Evolutionary conservation across 2,888 invertebrate genomes (phyloP).

Genomic region (Leptothorax acervorum): DNA sequence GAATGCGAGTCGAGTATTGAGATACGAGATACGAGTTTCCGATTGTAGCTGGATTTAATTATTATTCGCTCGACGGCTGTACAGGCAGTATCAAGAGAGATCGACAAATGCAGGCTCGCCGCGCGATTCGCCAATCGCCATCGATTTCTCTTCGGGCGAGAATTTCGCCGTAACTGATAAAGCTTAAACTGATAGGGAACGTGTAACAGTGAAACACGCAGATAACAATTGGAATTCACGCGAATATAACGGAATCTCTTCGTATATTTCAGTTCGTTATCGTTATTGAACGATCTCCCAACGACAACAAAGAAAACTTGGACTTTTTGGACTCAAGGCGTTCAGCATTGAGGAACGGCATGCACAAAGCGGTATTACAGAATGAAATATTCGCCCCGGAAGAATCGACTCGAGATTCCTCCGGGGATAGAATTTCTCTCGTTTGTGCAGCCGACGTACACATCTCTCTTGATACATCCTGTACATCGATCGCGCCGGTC

Average conservation of each 20-base stretch:
- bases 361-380: not conserved
- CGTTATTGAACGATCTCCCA: not conserved
- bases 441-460: not conserved
- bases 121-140: not conserved
- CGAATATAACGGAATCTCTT: not conserved
- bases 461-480: constrained; percentile 28
- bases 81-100: constrained; percentile 37
- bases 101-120: not conserved
- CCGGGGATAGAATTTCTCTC: not conserved
- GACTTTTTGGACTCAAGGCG: not conserved
- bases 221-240: not conserved
- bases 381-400: not conserved
- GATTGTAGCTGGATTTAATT: constrained; percentile 55
- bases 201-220: not conserved
- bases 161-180: not conserved
- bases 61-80: constrained; percentile 52
- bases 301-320: not conserved
- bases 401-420: constrained; percentile 5
- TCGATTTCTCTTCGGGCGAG: not conserved
- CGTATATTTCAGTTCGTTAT: not conserved
- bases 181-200: not conserved
- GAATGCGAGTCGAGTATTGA: constrained; percentile 42
- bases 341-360: not conserved
- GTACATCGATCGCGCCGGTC: constrained; percentile 21
- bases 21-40: constrained; percentile 49